A percentile compares a stretch with the other conserved stretches of the same genome.
phyloP scores from a whole-genome alignment of 2,888 invertebrate genomes.

The Leptinotarsa rubiginosa region DNA sequence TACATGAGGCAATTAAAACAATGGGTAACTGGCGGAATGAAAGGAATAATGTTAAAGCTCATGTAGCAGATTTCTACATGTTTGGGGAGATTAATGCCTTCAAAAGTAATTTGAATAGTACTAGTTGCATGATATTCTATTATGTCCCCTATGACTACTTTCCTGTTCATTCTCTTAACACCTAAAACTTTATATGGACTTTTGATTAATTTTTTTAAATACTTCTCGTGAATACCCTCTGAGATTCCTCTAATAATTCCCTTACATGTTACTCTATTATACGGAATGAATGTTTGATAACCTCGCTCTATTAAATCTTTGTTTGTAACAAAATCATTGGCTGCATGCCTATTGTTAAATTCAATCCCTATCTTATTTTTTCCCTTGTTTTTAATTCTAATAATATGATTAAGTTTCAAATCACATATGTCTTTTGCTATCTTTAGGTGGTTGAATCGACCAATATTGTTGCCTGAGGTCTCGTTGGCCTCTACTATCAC shows the following conservation, averaged over 20 bases:
- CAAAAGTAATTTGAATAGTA: constrained; percentile 1
- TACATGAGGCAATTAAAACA: constrained; percentile 24
- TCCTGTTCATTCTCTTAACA: background rate
- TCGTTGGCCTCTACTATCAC: too few relatives aligned
- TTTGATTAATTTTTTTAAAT: background rate
- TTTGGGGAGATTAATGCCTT: background rate
- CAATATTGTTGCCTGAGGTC: too few relatives aligned
- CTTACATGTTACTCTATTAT: background rate
- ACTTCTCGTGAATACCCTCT: background rate
- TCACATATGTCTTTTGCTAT: too few relatives aligned
- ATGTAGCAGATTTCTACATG: background rate
- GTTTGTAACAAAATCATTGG: too few relatives aligned
- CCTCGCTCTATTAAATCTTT: too few relatives aligned
- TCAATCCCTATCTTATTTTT: too few relatives aligned
- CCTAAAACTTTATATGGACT: background rate
- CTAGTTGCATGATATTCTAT: background rate
- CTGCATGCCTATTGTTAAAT: too few relatives aligned
- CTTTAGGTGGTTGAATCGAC: too few relatives aligned
- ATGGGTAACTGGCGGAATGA: constrained; percentile 23
- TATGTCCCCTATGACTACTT: background rate
- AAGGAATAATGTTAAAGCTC: constrained; percentile 2
- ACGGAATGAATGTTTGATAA: too few relatives aligned
- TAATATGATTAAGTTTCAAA: too few relatives aligned
- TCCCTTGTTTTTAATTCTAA: too few relatives aligned
- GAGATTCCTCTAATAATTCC: constrained; percentile 19